Conservation (phyloP, 2,888 invertebrate species). For the Polyommatus iphigenia region DNA sequence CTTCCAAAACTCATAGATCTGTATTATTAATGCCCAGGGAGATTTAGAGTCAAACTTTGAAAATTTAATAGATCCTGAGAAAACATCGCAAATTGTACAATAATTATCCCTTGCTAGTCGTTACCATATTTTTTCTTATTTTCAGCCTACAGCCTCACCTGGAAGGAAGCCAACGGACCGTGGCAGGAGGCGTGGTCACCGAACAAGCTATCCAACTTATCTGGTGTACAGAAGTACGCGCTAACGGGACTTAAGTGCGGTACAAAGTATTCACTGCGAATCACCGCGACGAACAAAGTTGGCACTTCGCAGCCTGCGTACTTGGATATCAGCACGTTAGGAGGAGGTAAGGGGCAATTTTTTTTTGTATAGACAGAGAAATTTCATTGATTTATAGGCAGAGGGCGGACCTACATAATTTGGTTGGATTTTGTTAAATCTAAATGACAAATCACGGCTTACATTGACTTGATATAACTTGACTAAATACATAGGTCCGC, state of each 20-base stretch:
- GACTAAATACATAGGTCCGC: background rate
- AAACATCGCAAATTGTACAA: too few species aligned
- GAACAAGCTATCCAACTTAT: slow-evolving; percentile 74
- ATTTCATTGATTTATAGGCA: too few species aligned
- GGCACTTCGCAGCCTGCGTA: slow-evolving; percentile 88
- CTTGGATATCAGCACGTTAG: slow-evolving; percentile 81
- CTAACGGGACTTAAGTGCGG: slow-evolving; percentile 90
- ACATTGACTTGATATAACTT: too few species aligned
- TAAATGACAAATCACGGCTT: too few species aligned
- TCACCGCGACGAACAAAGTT: slow-evolving; percentile 90
- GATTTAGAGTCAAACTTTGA: too few species aligned
- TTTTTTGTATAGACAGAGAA: too few species aligned
- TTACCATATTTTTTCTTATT: slow-evolving; percentile 11
- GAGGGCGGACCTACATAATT: too few species aligned
- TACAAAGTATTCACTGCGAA: slow-evolving; percentile 88
- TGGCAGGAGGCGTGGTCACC: slow-evolving; percentile 81
- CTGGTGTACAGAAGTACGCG: slow-evolving; percentile 81
- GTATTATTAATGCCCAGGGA: too few species aligned
- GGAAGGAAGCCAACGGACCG: slow-evolving; percentile 73
- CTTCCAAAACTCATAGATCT: too few species aligned
- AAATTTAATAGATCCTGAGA: too few species aligned
- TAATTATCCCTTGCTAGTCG: background rate
- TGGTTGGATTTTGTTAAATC: too few species aligned
- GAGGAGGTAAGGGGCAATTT: slow-evolving; percentile 68
- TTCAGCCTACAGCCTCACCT: slow-evolving; percentile 75